These are phyloP conservation scores for Leptopilina myrica DNA, from an alignment of 2,888 invertebrate genomes.

Conservation along the genomic window DNA sequence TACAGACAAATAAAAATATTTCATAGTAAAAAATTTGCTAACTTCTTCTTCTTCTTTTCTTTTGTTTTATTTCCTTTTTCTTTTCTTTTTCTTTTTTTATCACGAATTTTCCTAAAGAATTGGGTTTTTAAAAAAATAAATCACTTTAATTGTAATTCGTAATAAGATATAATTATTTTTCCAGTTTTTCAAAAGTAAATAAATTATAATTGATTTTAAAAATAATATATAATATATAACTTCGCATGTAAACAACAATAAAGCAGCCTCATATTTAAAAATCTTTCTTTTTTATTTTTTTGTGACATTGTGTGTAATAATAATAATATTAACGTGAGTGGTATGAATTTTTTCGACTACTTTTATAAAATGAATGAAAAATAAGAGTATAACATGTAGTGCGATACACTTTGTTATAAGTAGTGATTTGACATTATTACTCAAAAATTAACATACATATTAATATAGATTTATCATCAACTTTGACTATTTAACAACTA, in stretches of 20 bases:
- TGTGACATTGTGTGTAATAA: conserved; percentile 48
- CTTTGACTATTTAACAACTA: conserved; percentile 31
- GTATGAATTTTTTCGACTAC: conserved; percentile 25
- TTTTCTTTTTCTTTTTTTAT: background rate
- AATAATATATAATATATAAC: conserved; percentile 2
- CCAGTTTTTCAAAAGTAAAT: background rate
- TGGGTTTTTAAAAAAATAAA: background rate
- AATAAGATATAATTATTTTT: background rate
- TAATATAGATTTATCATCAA: conserved; percentile 15
- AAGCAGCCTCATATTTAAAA: conserved; percentile 45
- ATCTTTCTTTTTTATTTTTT: conserved; percentile 50
- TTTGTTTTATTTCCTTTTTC: no score
- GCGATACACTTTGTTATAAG: conserved; percentile 23
- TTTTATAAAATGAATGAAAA: background rate
- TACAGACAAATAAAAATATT: conserved; percentile 58
- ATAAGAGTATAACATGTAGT: conserved; percentile 19
- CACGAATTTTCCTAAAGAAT: background rate
- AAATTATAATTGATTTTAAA: background rate
- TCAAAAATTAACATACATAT: conserved; percentile 17
- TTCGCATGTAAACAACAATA: conserved; percentile 20
- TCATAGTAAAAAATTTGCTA: conserved; percentile 43
- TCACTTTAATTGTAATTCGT: background rate
- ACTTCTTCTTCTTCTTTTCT: no score
- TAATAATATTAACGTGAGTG: conserved; percentile 23
- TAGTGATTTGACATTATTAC: conserved; percentile 4